Percentiles rank a stretch among this genome's conserved stretches.
Conservation (phyloP, 1,140 invertebrate genomes). For the Telenomus remus region DNA sequence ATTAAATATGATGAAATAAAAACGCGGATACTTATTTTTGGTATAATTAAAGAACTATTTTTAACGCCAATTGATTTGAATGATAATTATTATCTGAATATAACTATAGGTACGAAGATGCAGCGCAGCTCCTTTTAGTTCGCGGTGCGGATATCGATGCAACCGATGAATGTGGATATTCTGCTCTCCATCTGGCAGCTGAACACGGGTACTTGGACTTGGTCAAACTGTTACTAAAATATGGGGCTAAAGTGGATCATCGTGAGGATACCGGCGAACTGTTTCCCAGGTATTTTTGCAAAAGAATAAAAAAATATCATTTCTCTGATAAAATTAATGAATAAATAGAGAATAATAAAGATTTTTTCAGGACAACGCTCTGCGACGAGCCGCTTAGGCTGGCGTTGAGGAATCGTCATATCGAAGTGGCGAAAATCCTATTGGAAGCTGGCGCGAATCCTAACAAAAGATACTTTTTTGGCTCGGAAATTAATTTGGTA, state of each 20-base stretch:
- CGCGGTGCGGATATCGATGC: conserved; percentile 89
- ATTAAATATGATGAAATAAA: too few relatives aligned
- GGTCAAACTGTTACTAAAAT: conserved; percentile 84
- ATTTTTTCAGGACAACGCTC: conserved; percentile 79
- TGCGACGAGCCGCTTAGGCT: conserved; percentile 88
- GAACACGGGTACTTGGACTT: conserved; percentile 88
- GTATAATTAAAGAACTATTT: too few relatives aligned
- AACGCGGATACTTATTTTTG: too few relatives aligned
- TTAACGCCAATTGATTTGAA: neutral
- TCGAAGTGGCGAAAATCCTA: conserved; percentile 81
- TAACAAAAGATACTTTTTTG: conserved; percentile 91
- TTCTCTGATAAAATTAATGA: too few relatives aligned
- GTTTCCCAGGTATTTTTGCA: conserved; percentile 77
- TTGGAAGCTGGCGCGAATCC: conserved; percentile 84
- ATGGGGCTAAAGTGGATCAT: conserved; percentile 88
- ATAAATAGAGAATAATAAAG: too few relatives aligned
- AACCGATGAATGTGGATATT: conserved; percentile 92
- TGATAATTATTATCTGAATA: conserved; percentile 28
- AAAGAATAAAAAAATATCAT: too few relatives aligned
- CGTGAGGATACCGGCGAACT: conserved; percentile 81
- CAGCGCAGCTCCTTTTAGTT: conserved; percentile 84
- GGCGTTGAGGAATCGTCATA: conserved; percentile 90
- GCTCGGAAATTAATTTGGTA: conserved; percentile 91
- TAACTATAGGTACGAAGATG: conserved; percentile 80
- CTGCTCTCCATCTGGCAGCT: conserved; percentile 89